phyloP scores from a whole-genome alignment of 2,888 invertebrate genomes.

The Digitonthophagus gazella region DNA sequence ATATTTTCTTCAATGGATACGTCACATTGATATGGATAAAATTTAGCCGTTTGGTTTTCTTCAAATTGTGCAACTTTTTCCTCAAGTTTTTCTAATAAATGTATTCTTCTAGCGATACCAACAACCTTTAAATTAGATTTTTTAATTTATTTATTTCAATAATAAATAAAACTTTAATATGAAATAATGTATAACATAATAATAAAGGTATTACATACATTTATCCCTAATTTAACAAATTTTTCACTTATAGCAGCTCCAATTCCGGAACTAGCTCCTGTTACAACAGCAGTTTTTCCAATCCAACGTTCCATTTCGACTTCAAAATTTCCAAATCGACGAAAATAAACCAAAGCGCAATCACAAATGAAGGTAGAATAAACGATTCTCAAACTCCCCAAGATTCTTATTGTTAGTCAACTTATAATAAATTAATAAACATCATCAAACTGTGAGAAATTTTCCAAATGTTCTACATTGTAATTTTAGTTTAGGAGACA shows the following conservation, averaged over 20 bases:
- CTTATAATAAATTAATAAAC: too few relatives aligned
- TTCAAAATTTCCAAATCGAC: too few relatives aligned
- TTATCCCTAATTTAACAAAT: constrained; percentile 25
- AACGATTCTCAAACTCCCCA: too few relatives aligned
- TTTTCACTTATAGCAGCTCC: constrained; percentile 23
- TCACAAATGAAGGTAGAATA: too few relatives aligned
- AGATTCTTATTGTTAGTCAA: too few relatives aligned
- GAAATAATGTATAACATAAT: neutral
- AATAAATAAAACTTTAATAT: neutral
- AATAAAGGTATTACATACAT: constrained; percentile 19
- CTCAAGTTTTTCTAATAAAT: constrained; percentile 25
- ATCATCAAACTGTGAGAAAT: too few relatives aligned
- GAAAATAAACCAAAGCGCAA: too few relatives aligned
- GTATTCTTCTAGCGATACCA: constrained; percentile 26
- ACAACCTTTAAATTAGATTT: constrained; percentile 22
- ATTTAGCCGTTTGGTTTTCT: constrained; percentile 24
- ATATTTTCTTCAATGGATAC: constrained; percentile 32
- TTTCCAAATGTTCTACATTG: too few relatives aligned
- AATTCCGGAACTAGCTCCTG: constrained; percentile 24
- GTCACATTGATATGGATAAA: constrained; percentile 32
- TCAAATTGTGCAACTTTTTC: constrained; percentile 14
- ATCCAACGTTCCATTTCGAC: constrained; percentile 26
- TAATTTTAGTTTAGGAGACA: too few relatives aligned
- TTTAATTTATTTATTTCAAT: neutral
- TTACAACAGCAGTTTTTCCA: constrained; percentile 22